Evolutionary conservation across 2,888 invertebrate genomes (phyloP).

Genomic region (Congeria kusceri): DNA sequence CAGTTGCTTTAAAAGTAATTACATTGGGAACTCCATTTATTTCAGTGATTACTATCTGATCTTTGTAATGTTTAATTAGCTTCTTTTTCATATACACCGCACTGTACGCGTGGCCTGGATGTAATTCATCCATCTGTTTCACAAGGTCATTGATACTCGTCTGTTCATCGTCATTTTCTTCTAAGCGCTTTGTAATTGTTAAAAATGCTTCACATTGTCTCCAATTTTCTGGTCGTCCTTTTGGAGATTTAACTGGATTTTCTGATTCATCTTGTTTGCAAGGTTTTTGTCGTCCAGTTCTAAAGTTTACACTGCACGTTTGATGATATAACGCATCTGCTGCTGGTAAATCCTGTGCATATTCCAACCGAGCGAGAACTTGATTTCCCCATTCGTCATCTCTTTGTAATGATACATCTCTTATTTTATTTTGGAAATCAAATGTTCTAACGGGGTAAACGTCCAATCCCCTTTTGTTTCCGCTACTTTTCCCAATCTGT

Average conservation of each 20-base stretch:
- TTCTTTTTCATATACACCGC: constrained; percentile 51
- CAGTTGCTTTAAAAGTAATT: constrained; percentile 55
- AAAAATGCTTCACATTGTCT: constrained; percentile 30
- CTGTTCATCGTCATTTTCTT: constrained; percentile 50
- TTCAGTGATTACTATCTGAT: constrained; percentile 51
- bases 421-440: constrained; percentile 19
- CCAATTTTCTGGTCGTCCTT: not conserved
- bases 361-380: constrained; percentile 37
- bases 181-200: constrained; percentile 24
- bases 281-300: constrained; percentile 26
- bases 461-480: constrained; percentile 9
- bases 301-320: constrained; percentile 60
- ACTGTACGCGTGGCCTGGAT: constrained; percentile 26
- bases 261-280: not conserved
- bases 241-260: not conserved
- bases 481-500: constrained; percentile 14
- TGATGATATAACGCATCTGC: constrained; percentile 65
- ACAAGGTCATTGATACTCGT: constrained; percentile 39
- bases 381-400: constrained; percentile 33
- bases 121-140: constrained; percentile 33
- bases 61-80: constrained; percentile 60
- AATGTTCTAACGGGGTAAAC: constrained; percentile 26
- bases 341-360: constrained; percentile 58
- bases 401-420: constrained; percentile 5
- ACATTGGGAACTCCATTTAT: constrained; percentile 56